Conservation (phyloP, 2,797 vertebrate species). For the Chelon auratus region DNA sequence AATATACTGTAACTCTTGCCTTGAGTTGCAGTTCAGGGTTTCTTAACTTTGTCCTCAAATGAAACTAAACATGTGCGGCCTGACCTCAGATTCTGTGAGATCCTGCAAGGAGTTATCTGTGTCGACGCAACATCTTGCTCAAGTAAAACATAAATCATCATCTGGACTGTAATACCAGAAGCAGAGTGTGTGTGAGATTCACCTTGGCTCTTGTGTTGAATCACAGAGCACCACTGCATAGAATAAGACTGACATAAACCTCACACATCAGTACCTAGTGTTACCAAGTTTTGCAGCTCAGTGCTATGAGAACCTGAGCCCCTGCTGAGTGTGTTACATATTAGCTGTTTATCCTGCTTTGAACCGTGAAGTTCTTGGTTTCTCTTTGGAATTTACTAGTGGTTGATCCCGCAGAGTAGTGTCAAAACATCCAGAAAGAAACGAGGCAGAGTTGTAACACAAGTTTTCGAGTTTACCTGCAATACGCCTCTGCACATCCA, state of each 20-base stretch:
- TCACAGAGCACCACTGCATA: conserved; percentile 27
- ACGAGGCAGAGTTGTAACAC: conserved; percentile 40
- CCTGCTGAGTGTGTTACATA: conserved; percentile 33
- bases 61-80: neutral
- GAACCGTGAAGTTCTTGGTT: conserved; percentile 45
- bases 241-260: conserved; percentile 28
- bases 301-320: conserved; percentile 31
- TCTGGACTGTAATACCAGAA: conserved; percentile 12
- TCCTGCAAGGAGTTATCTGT: conserved; percentile 5
- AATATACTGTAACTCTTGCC: neutral
- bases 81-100: conserved; percentile 1
- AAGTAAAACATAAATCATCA: conserved; percentile 17
- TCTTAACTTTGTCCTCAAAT: neutral
- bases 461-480: conserved; percentile 73
- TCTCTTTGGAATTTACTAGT: conserved; percentile 41
- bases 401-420: conserved; percentile 47
- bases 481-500: conserved; percentile 62
- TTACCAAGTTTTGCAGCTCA: conserved; percentile 46
- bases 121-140: conserved; percentile 20
- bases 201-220: conserved; percentile 30
- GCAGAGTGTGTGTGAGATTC: conserved; percentile 27
- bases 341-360: conserved; percentile 48
- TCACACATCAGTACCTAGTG: conserved; percentile 43
- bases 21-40: neutral
- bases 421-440: conserved; percentile 46